Base-by-base conservation (phyloP, 2,113 vertebrate species). In the Cariama cristata region DNA sequence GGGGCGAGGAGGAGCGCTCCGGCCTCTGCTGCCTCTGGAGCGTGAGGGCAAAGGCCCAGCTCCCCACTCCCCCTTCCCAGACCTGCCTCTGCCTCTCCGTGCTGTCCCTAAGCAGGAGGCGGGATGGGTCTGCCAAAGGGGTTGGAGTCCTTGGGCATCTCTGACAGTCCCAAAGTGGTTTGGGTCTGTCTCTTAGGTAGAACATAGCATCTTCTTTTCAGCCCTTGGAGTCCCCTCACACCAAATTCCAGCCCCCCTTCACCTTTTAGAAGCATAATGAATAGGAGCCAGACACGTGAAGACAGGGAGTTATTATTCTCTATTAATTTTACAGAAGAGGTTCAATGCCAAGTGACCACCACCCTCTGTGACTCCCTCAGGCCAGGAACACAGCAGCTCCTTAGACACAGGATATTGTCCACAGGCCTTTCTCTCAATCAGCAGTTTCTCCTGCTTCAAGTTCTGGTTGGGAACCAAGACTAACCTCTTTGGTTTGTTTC, bases 401-500 rank as follows among this genome's bases (percentile, higher is more conserved):
- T 47, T 6, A 47, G 22, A 33, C 45, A 92, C 79, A 63, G 52
- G 10, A 21, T 5, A 11, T 75, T 90, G 72, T 47, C 45, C 38
- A 96, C 58, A 93, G 84, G 83, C 40, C 35, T 86, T 56, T 88
- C 91, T 90, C 50, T 74, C 33, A 62, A 92, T 52, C 95, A 2
- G 38, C 50, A 73, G 14, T 66, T 60, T 53, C 35, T 30, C 18
- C 42, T 64, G 62, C 50, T 92, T 88, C 44, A 64, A 12, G 19
- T 27, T 27, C 20, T 14, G 72, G 72, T 50, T 68, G 79, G 80
- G 67, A 93, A 95, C 44, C 93, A 97, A 85, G 53, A 27, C 3
- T 2, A 21, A 23, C 2, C 2, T 11, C 38, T 38, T 38, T 38
- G 38, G 38, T 38, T 38, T 38, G 38, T 38, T 38, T 38, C 38